Evolutionary conservation across 2,888 invertebrate genomes (phyloP).

Genomic region (Eilema griseolum): DNA sequence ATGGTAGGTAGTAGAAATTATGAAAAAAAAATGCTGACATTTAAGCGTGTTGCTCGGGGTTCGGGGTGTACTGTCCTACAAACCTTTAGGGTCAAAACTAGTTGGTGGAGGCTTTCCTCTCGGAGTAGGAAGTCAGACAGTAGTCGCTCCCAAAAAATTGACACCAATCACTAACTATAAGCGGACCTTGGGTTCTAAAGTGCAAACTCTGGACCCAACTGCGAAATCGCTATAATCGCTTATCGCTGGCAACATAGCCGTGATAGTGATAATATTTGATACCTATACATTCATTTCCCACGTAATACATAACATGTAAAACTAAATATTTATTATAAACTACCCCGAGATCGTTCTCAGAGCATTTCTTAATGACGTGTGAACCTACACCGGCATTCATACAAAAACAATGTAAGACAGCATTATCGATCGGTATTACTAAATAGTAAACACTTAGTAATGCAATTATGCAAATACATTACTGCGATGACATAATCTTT

Average conservation of each 20-base stretch:
- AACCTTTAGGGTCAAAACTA: too few relatives aligned
- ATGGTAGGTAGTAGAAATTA: background rate
- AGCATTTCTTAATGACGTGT: background rate
- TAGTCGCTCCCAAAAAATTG: too few relatives aligned
- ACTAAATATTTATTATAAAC: background rate
- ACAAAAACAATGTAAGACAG: background rate
- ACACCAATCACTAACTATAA: too few relatives aligned
- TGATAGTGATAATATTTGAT: background rate
- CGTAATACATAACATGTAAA: too few relatives aligned
- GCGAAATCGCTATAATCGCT: too few relatives aligned
- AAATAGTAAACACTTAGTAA: slow-evolving; percentile 7
- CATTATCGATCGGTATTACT: background rate
- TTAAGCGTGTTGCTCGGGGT: background rate
- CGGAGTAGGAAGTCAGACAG: too few relatives aligned
- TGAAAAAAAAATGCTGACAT: background rate
- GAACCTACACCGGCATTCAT: background rate
- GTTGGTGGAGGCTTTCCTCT: too few relatives aligned
- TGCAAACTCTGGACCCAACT: too few relatives aligned
- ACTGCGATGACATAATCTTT: slow-evolving; percentile 10
- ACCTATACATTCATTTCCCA: background rate
- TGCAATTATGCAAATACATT: slow-evolving; percentile 17
- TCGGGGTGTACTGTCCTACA: background rate
- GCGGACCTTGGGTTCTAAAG: too few relatives aligned
- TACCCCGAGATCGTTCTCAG: background rate
- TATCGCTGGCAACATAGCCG: too few relatives aligned